Conservation (phyloP, 2,113 vertebrate species). For the Rhinoptilus africanus region DNA sequence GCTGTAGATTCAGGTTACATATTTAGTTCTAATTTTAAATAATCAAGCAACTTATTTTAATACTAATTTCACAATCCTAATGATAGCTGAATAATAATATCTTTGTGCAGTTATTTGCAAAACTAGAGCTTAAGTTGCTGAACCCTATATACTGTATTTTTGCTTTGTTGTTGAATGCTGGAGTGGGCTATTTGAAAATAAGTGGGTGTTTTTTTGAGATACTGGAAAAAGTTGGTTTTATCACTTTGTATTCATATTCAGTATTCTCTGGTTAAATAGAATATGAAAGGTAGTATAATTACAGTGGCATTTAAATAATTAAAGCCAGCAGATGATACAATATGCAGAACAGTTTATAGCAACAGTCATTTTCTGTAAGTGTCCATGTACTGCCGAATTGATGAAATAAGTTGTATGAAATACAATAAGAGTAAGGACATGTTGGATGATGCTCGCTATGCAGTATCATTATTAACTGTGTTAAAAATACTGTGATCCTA, state of each 20-base stretch:
- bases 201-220: not conserved
- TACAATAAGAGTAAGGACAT: not conserved
- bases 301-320: not conserved
- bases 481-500: not conserved
- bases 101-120: not conserved
- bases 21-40: not conserved
- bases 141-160: not conserved
- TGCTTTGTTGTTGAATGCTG: not conserved
- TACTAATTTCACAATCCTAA: not conserved
- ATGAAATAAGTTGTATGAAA: not conserved
- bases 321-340: not conserved
- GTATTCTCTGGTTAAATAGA: not conserved
- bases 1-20: not conserved
- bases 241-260: not conserved
- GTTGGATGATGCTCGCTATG: not conserved
- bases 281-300: conserved; percentile 6
- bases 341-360: not conserved
- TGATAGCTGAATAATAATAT: not conserved
- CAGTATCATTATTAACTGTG: not conserved
- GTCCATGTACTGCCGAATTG: not conserved
- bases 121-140: not conserved
- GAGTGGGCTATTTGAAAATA: not conserved
- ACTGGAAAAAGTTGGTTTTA: not conserved
- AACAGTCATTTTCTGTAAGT: not conserved
- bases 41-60: not conserved